These are phyloP conservation scores for Papilio glaucus DNA, from an alignment of 1,140 invertebrate genomes.

Conservation along the genomic window DNA sequence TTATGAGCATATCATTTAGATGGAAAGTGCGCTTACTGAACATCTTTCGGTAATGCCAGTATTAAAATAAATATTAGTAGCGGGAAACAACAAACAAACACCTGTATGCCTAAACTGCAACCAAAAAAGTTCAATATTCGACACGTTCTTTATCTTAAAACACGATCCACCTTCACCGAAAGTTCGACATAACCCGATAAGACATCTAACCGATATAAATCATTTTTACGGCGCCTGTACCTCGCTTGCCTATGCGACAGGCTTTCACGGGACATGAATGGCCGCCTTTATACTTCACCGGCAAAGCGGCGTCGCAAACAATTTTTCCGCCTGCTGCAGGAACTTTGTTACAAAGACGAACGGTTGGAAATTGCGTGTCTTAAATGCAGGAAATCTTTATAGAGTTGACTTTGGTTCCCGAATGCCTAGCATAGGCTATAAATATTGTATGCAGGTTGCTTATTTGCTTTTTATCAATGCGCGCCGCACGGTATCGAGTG, in stretches of 20 bases:
- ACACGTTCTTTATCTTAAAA: conserved; percentile 47
- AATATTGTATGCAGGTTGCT: conserved; percentile 59
- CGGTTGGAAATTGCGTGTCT: conserved; percentile 35
- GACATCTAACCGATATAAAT: conserved; percentile 66
- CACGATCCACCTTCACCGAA: conserved; percentile 57
- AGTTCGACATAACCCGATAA: conserved; percentile 64
- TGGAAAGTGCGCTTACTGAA: too few species aligned
- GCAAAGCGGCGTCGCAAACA: conserved; percentile 43
- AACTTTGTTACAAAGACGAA: conserved; percentile 38
- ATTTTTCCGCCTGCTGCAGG: background rate
- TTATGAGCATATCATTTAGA: too few species aligned
- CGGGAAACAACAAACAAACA: background rate
- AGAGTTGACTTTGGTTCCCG: conserved; percentile 47
- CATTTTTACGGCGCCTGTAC: conserved; percentile 66
- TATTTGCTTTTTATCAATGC: conserved; percentile 45
- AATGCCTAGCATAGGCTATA: conserved; percentile 64
- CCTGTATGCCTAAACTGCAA: background rate
- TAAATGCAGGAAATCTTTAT: conserved; percentile 37
- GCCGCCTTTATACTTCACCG: conserved; percentile 60
- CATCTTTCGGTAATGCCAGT: too few species aligned
- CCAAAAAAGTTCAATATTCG: conserved; percentile 8
- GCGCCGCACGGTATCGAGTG: background rate
- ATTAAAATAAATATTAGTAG: conserved; percentile 5
- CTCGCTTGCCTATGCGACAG: conserved; percentile 62
- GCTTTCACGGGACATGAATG: conserved; percentile 67